Conservation (phyloP, 2,888 invertebrate genomes). For the Meta bourneti region DNA sequence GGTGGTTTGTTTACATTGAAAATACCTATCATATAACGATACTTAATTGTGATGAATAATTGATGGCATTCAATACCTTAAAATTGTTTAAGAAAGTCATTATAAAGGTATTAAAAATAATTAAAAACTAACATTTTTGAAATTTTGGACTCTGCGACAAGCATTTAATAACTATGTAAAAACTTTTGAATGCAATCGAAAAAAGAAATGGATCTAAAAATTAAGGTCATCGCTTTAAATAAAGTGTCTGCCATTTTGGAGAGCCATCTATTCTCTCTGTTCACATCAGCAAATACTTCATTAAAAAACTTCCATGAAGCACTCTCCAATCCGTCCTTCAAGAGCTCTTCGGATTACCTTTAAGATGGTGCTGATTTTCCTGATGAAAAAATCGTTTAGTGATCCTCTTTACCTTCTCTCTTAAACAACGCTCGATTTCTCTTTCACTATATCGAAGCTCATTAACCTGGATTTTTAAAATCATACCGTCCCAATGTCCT, state of each 20-base stretch:
- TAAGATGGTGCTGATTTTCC: neutral
- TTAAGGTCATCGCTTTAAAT: neutral
- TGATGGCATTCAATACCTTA: no score
- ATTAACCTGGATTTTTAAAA: slow-evolving; percentile 18
- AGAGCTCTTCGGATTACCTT: slow-evolving; percentile 6
- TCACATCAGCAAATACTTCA: neutral
- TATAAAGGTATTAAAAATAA: no score
- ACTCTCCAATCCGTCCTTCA: neutral
- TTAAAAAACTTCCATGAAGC: neutral
- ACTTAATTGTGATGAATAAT: no score
- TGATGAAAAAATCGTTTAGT: slow-evolving; percentile 13
- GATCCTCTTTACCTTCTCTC: neutral
- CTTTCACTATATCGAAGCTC: slow-evolving; percentile 21
- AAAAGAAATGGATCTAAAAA: neutral
- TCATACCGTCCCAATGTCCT: no score
- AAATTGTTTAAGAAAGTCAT: no score
- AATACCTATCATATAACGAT: no score
- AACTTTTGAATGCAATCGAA: neutral
- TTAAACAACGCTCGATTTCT: neutral
- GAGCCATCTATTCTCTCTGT: neutral
- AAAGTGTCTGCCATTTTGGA: neutral
- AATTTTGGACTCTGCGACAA: no score
- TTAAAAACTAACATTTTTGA: no score
- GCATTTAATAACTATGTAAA: no score
- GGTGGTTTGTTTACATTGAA: no score